Conservation (phyloP, 2,113 vertebrate species). For the Tauraco erythrolophus region DNA sequence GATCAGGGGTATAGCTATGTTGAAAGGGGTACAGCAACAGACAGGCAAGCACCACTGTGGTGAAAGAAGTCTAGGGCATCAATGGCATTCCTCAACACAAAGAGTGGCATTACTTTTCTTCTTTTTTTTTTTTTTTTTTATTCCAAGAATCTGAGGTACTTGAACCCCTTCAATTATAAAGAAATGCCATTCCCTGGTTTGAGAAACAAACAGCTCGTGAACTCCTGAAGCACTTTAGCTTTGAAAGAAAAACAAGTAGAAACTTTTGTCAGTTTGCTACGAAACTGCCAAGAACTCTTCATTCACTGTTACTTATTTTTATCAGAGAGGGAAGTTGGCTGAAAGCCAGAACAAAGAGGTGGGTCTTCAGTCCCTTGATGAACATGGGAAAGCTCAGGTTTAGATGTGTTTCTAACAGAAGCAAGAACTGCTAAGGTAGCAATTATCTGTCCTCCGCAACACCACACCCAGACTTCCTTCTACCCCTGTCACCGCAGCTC, state of each 20-base stretch:
- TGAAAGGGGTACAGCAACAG: background rate
- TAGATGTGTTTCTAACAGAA: background rate
- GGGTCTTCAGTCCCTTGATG: background rate
- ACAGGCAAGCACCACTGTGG: fast-evolving
- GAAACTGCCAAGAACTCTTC: background rate
- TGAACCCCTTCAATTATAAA: background rate
- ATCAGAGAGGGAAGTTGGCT: conserved; percentile 15
- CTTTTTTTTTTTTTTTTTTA: background rate
- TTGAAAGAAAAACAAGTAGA: background rate
- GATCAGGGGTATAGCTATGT: background rate
- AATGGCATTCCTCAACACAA: background rate
- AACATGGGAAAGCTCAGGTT: background rate
- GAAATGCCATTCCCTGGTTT: background rate
- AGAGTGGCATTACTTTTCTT: background rate
- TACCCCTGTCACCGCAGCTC: background rate
- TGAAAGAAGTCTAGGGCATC: background rate
- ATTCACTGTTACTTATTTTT: background rate
- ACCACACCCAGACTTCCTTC: conserved; percentile 18
- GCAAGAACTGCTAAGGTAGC: background rate
- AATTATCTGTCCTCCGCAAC: background rate
- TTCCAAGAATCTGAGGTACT: background rate
- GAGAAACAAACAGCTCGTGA: background rate
- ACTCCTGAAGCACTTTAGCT: background rate
- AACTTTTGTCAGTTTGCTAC: background rate
- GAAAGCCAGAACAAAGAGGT: conserved; percentile 2